phyloP scores from a whole-genome alignment of 2,888 invertebrate genomes.

The Andrena haemorrhoa region DNA sequence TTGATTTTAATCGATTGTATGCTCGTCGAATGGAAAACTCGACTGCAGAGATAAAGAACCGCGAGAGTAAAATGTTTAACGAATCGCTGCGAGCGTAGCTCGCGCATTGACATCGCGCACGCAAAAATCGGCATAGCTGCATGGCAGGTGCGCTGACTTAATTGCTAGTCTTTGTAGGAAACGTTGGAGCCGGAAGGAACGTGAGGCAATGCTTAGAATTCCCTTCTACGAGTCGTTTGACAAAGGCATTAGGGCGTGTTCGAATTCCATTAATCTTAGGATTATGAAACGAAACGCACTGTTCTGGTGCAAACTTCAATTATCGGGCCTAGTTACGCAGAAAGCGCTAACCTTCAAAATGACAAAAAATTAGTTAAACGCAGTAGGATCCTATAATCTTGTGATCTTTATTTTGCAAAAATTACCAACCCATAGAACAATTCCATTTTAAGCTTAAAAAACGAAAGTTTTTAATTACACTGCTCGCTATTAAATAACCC shows the following conservation, averaged over 20 bases:
- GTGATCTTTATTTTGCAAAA: too few relatives aligned
- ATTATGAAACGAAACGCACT: background rate
- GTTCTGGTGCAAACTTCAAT: too few relatives aligned
- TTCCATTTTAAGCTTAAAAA: too few relatives aligned
- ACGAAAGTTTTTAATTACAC: too few relatives aligned
- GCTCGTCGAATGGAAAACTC: background rate
- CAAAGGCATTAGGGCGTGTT: background rate
- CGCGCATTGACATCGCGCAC: background rate
- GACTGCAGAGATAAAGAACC: background rate
- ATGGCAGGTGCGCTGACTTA: slow-evolving; percentile 52
- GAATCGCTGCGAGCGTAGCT: background rate
- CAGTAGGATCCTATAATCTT: too few relatives aligned
- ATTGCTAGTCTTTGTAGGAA: slow-evolving; percentile 54
- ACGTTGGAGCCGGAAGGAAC: slow-evolving; percentile 36
- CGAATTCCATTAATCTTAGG: background rate
- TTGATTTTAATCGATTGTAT: slow-evolving; percentile 21
- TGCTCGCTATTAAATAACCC: too few relatives aligned
- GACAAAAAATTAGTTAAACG: too few relatives aligned
- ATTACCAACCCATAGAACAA: too few relatives aligned
- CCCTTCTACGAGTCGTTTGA: slow-evolving; percentile 12
- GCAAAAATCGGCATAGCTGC: slow-evolving; percentile 40
- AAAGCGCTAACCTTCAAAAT: too few relatives aligned
- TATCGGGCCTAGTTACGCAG: too few relatives aligned
- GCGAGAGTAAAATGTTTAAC: background rate
- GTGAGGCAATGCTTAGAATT: slow-evolving; percentile 47